A percentile compares a stretch with the other conserved stretches of the same genome.
phyloP scores from a whole-genome alignment of 2,113 vertebrate species.

The Phyllostomus discolor region DNA sequence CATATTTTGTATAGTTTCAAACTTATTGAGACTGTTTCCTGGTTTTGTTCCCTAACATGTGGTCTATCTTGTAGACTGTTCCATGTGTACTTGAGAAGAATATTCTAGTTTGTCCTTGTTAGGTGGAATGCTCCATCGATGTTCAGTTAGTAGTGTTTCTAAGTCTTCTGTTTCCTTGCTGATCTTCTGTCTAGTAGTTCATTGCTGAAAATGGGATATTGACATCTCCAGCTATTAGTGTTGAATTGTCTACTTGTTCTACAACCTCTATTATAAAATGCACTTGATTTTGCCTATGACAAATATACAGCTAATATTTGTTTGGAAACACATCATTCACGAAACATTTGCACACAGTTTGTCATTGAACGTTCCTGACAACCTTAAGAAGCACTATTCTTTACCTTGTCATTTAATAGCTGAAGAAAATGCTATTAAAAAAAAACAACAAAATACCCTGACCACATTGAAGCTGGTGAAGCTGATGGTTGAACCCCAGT shows the following conservation, averaged over 20 bases:
- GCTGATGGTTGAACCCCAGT: not conserved
- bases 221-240: not conserved
- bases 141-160: not conserved
- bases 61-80: not conserved
- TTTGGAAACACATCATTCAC: not conserved
- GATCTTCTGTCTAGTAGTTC: not conserved
- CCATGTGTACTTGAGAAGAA: not conserved
- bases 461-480: not conserved
- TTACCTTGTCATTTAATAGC: not conserved
- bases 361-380: not conserved
- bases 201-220: not conserved
- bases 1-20: not conserved
- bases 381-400: not conserved
- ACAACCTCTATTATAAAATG: not conserved
- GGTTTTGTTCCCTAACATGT: not conserved
- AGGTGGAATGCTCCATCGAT: not conserved
- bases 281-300: not conserved
- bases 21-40: not conserved
- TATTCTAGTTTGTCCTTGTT: not conserved
- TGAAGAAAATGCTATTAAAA: not conserved
- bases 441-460: not conserved
- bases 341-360: not conserved
- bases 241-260: not conserved
- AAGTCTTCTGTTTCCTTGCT: not conserved
- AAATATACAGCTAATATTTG: not conserved